phyloP scores from a whole-genome alignment of 2,888 invertebrate genomes.

The Celastrina argiolus region DNA sequence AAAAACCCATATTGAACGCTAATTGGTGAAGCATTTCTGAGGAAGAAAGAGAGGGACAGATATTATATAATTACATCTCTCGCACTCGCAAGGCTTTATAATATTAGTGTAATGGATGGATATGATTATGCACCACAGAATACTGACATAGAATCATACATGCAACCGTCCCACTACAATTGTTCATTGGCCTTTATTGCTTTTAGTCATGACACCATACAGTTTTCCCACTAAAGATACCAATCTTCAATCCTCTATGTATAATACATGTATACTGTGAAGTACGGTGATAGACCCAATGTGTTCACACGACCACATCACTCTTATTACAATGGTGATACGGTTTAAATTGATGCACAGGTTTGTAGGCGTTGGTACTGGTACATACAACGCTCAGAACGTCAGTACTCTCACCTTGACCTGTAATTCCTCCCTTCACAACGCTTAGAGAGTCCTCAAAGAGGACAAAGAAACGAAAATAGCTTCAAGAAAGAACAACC shows the following conservation, averaged over 20 bases:
- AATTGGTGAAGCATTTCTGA: no score
- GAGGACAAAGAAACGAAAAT: conserved; percentile 4
- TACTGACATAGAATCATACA: background rate
- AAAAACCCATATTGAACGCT: no score
- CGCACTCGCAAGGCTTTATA: no score
- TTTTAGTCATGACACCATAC: background rate
- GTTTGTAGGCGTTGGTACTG: no score
- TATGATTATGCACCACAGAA: no score
- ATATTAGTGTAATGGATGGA: no score
- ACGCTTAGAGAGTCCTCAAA: conserved; percentile 1
- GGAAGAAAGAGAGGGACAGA: no score
- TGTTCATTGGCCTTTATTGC: background rate
- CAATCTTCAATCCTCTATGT: background rate
- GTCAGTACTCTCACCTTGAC: conserved; percentile 9
- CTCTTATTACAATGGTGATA: background rate
- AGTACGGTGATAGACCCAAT: no score
- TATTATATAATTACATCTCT: no score
- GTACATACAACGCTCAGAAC: background rate
- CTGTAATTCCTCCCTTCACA: conserved; percentile 1
- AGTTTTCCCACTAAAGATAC: background rate
- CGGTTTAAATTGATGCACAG: background rate
- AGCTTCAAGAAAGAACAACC: background rate
- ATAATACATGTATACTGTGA: no score
- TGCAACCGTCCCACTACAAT: background rate
- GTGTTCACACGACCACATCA: background rate